Evolutionary conservation across 1,140 invertebrate genomes (phyloP).

Genomic region (Brachionus koreanus): DNA sequence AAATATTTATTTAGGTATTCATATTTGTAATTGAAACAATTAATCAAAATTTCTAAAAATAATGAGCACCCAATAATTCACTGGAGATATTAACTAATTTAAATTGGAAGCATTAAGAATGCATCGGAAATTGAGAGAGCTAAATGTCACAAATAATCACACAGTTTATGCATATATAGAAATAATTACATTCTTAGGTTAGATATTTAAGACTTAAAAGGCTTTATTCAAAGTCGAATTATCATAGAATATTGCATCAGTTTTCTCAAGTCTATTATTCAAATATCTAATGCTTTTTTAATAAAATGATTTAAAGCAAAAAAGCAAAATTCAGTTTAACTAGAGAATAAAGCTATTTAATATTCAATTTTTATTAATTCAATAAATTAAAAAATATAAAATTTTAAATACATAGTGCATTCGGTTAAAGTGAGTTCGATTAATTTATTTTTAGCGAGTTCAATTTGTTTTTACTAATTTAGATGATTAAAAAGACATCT

Average conservation of each 20-base stretch:
- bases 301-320: not conserved
- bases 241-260: not conserved
- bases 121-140: not conserved
- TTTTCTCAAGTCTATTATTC: not conserved
- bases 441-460: not conserved
- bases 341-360: not conserved
- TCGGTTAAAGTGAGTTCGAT: not conserved
- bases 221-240: not conserved
- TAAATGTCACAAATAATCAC: not conserved
- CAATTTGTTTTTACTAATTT: not conserved
- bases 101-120: not conserved
- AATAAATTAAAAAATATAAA: not conserved
- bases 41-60: not conserved
- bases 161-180: not conserved
- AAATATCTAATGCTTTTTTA: not conserved
- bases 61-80: not conserved
- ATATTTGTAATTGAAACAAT: not conserved
- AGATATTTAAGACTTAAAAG: too few relatives aligned
- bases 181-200: not conserved
- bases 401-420: not conserved
- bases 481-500: not conserved
- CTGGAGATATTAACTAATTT: not conserved
- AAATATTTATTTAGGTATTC: not conserved
- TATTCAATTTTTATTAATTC: not conserved
- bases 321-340: not conserved